Conservation (phyloP, 2,888 invertebrate species). For the Drosophila birchii region DNA sequence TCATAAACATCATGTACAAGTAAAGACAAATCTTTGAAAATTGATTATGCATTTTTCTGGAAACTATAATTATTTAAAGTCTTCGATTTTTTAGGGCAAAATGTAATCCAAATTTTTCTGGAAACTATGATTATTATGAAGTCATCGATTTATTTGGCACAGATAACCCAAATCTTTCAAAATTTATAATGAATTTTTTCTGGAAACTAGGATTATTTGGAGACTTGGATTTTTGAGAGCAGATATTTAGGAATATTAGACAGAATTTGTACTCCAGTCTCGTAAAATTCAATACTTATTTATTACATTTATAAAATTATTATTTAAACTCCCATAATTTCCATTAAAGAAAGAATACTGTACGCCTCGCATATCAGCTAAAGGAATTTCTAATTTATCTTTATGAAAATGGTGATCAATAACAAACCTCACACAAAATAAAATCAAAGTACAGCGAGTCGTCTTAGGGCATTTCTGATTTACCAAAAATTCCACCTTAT, state of each 20-base stretch:
- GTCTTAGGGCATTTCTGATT: conserved; percentile 10
- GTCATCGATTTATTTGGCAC: too few species aligned
- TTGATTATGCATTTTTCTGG: too few species aligned
- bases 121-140: too few species aligned
- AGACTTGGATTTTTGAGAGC: too few species aligned
- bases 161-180: too few species aligned
- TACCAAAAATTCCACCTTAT: not conserved
- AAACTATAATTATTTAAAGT: too few species aligned
- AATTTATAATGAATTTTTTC: too few species aligned
- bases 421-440: not conserved
- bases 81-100: too few species aligned
- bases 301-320: too few species aligned
- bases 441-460: not conserved
- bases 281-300: not conserved
- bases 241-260: not conserved
- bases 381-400: conserved; percentile 16
- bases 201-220: not conserved
- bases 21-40: too few species aligned
- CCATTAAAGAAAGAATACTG: not conserved
- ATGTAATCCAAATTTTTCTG: too few species aligned
- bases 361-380: not conserved
- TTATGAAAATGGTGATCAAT: conserved; percentile 20
- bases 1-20: too few species aligned
- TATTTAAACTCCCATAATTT: not conserved
- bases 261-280: not conserved